Evolutionary conservation across 2,113 vertebrate species (phyloP).

Genomic region (Carollia perspicillata): DNA sequence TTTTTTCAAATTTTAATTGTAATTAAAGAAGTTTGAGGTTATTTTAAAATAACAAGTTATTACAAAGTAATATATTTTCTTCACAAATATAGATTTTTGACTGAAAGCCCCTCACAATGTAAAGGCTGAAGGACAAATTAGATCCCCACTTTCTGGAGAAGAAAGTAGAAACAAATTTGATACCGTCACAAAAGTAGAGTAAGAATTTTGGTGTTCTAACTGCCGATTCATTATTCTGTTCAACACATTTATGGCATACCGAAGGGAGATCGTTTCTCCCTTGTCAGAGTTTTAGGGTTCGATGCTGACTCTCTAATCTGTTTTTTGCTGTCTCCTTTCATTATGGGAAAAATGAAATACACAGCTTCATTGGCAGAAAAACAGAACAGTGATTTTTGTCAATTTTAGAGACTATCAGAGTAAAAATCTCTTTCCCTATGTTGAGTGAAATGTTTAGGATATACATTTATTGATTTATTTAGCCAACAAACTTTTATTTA

Average conservation of each 20-base stretch:
- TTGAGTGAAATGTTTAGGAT: background rate
- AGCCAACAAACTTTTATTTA: background rate
- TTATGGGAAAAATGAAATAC: background rate
- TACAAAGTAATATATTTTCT: background rate
- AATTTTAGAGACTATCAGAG: background rate
- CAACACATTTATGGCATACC: background rate
- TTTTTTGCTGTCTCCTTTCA: background rate
- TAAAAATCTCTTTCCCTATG: background rate
- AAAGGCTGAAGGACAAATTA: background rate
- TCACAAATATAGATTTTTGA: background rate
- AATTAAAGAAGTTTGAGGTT: background rate
- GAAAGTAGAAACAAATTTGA: background rate
- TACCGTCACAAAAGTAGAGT: background rate
- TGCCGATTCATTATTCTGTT: background rate
- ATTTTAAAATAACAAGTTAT: background rate
- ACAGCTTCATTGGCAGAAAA: background rate
- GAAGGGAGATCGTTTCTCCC: background rate
- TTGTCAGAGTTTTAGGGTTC: background rate
- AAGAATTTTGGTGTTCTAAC: background rate
- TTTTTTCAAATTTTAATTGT: background rate
- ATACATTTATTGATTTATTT: background rate
- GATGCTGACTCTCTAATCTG: background rate
- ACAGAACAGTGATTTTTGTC: background rate
- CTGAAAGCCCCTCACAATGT: background rate
- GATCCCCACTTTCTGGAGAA: background rate